Evolutionary conservation across 2,113 vertebrate genomes (phyloP).

Genomic region (Nibea coibor): DNA sequence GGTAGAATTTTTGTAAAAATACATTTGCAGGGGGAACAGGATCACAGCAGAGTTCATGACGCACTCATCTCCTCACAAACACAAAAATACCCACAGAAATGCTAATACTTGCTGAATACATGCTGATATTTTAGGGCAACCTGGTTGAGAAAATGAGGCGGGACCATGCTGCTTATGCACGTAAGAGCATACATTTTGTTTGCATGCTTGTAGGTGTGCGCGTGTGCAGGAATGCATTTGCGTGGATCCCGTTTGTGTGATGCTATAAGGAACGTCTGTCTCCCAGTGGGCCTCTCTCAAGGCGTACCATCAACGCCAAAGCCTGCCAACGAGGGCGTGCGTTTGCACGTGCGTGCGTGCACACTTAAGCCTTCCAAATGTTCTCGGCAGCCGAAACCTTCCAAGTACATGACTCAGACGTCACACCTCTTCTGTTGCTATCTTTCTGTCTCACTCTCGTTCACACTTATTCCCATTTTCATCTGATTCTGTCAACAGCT

Average conservation of each 20-base stretch:
- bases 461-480: conserved; percentile 60
- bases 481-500: conserved; percentile 36
- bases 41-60: conserved; percentile 32
- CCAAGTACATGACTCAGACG: conserved; percentile 81
- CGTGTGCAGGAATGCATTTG: conserved; percentile 37
- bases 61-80: conserved; percentile 14
- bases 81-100: conserved; percentile 2
- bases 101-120: conserved; percentile 6
- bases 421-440: conserved; percentile 77
- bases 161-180: background rate
- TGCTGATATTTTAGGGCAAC: conserved; percentile 33
- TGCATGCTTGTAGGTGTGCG: background rate
- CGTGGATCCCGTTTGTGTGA: conserved; percentile 42
- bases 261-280: conserved; percentile 71
- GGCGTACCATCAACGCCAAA: conserved; percentile 43
- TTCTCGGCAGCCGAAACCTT: conserved; percentile 61
- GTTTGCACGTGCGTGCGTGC: conserved; percentile 38
- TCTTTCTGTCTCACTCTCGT: conserved; percentile 61
- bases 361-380: conserved; percentile 81
- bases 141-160: background rate
- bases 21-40: background rate
- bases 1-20: background rate
- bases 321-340: conserved; percentile 47
- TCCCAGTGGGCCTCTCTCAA: conserved; percentile 66
- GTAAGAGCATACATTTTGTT: background rate